phyloP scores from a whole-genome alignment of 2,888 invertebrate species.

The Plebejus argus region DNA sequence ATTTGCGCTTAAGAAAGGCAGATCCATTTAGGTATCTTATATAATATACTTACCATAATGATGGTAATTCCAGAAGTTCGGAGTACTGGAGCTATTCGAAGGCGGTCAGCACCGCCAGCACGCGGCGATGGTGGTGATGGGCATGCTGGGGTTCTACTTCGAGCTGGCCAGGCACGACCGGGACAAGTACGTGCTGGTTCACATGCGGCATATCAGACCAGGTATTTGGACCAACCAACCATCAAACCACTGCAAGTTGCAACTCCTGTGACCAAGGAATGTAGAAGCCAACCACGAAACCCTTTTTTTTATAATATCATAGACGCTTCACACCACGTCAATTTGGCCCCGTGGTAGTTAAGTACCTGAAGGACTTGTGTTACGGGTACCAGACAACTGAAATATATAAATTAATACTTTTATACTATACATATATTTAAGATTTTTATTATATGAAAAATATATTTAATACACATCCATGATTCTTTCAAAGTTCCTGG shows the following conservation, averaged over 20 bases:
- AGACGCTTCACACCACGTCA: too few relatives aligned
- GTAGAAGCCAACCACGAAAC: background rate
- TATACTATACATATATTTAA: too few relatives aligned
- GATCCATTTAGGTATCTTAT: too few relatives aligned
- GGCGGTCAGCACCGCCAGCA: slow-evolving; percentile 69
- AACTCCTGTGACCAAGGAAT: background rate
- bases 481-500: too few relatives aligned
- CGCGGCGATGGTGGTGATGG: slow-evolving; percentile 73
- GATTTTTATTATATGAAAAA: too few relatives aligned
- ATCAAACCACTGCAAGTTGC: background rate
- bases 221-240: slow-evolving; percentile 47
- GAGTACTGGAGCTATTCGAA: slow-evolving; percentile 60
- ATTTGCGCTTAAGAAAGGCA: too few relatives aligned
- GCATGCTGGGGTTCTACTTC: slow-evolving; percentile 74
- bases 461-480: too few relatives aligned
- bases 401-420: too few relatives aligned
- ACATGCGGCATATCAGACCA: slow-evolving; percentile 61
- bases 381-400: too few relatives aligned
- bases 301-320: too few relatives aligned
- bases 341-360: too few relatives aligned
- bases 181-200: slow-evolving; percentile 61
- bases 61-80: slow-evolving; percentile 58
- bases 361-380: too few relatives aligned
- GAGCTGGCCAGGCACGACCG: slow-evolving; percentile 68
- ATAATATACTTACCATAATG: background rate